These are phyloP conservation scores for Drosophila gaucha DNA, from an alignment of 2,888 invertebrate genomes.

Conservation along the genomic window DNA sequence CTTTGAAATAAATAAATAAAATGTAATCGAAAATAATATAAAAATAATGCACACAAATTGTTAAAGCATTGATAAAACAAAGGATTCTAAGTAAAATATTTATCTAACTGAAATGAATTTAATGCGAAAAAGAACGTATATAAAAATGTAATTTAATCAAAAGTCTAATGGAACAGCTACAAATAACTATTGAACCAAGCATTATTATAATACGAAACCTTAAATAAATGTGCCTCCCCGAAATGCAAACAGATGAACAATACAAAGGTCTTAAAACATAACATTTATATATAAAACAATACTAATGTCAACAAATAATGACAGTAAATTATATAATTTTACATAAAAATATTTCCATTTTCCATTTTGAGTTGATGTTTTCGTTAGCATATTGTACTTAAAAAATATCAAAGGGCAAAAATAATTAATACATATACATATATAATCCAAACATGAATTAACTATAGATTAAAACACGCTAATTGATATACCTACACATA, in stretches of 20 bases:
- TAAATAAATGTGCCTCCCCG: conserved; percentile 59
- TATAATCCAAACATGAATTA: conserved; percentile 21
- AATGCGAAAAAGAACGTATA: conserved; percentile 22
- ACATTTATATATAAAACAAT: conserved; percentile 1
- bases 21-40: conserved; percentile 1
- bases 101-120: conserved; percentile 33
- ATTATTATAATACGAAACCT: conserved; percentile 45
- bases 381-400: conserved; percentile 16
- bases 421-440: not conserved
- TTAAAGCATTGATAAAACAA: conserved; percentile 30
- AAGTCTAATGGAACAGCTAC: conserved; percentile 31
- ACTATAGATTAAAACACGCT: conserved; percentile 41
- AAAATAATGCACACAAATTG: conserved; percentile 33
- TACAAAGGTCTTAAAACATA: conserved; percentile 40
- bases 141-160: conserved; percentile 33
- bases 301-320: conserved; percentile 9
- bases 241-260: conserved; percentile 50
- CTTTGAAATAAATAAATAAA: conserved; percentile 3
- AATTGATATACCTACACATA: conserved; percentile 50
- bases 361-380: conserved; percentile 27
- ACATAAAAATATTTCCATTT: conserved; percentile 4
- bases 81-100: conserved; percentile 7
- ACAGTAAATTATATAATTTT: conserved; percentile 6
- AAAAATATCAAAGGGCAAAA: conserved; percentile 16
- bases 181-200: conserved; percentile 36